These are phyloP conservation scores for Drosophila cardini DNA, from an alignment of 1,140 invertebrate genomes.

Conservation along the genomic window DNA sequence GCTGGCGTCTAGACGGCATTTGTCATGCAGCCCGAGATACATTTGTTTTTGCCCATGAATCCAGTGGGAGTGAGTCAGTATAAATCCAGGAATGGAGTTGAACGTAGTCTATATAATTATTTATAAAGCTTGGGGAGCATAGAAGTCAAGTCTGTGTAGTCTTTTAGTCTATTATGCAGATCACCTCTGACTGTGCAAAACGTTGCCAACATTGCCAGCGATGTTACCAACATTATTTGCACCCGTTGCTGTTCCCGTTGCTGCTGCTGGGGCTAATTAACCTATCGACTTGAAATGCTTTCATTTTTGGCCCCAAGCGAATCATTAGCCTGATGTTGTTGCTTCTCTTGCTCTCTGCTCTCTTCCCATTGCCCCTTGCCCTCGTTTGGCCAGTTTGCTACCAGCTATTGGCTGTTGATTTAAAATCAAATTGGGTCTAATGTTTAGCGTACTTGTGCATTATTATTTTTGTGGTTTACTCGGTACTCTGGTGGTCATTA, in stretches of 20 bases:
- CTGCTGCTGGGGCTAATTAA: constrained; percentile 50
- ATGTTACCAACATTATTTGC: constrained; percentile 54
- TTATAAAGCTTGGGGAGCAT: constrained; percentile 33
- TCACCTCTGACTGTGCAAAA: constrained; percentile 49
- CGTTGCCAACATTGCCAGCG: background rate
- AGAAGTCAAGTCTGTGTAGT: constrained; percentile 3
- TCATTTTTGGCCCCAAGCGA: constrained; percentile 22
- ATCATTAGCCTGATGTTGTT: constrained; percentile 30
- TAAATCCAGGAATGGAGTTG: background rate
- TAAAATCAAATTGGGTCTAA: constrained; percentile 70
- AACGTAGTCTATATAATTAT: constrained; percentile 38
- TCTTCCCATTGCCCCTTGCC: background rate
- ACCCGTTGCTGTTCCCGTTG: constrained; percentile 27
- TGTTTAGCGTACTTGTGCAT: constrained; percentile 20
- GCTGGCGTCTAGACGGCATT: constrained; percentile 73
- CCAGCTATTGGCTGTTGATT: constrained; percentile 70
- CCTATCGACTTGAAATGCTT: constrained; percentile 35
- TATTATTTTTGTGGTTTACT: constrained; percentile 18
- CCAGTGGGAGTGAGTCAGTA: background rate
- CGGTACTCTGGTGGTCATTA: constrained; percentile 35
- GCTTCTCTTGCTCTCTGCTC: background rate
- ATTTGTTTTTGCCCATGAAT: constrained; percentile 47
- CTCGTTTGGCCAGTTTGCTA: background rate
- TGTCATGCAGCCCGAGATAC: constrained; percentile 68
- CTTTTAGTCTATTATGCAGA: constrained; percentile 61